Conservation (phyloP, 2,113 vertebrate species). For the Erythrocercus mccallii region DNA sequence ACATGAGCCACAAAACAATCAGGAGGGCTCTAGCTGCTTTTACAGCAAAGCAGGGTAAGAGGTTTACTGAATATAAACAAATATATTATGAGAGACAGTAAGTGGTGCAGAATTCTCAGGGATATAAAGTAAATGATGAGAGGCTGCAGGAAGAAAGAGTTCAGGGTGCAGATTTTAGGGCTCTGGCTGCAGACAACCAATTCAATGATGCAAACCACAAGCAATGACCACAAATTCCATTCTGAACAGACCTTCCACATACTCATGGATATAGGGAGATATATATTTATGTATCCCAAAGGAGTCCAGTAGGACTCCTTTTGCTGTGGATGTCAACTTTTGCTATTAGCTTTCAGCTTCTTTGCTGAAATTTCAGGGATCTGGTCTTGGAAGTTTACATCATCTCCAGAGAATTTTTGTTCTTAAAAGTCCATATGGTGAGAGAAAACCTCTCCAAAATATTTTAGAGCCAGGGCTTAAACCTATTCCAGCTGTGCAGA, state of each 20-base stretch:
- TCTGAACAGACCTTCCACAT: not conserved
- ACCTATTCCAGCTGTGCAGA: not conserved
- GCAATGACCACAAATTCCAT: not conserved
- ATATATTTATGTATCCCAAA: not conserved
- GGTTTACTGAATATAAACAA: not conserved
- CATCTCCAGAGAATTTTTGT: not conserved
- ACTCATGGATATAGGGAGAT: not conserved
- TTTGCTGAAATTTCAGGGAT: not conserved
- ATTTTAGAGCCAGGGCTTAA: not conserved
- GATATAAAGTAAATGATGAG: not conserved
- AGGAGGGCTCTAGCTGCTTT: not conserved
- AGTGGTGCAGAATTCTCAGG: not conserved
- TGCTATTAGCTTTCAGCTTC: not conserved
- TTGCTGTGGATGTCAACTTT: not conserved
- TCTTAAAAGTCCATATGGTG: not conserved
- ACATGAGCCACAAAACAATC: not conserved
- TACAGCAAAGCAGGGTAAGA: not conserved
- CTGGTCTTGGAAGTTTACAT: not conserved
- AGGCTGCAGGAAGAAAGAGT: not conserved
- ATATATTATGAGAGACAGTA: not conserved
- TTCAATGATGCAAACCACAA: not conserved
- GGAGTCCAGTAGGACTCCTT: not conserved
- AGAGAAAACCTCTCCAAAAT: not conserved
- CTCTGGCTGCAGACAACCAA: not conserved
- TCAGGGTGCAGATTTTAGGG: not conserved